These are phyloP conservation scores for Spea multiplicata DNA, from an alignment of 2,113 vertebrate genomes.

Conservation along the genomic window DNA sequence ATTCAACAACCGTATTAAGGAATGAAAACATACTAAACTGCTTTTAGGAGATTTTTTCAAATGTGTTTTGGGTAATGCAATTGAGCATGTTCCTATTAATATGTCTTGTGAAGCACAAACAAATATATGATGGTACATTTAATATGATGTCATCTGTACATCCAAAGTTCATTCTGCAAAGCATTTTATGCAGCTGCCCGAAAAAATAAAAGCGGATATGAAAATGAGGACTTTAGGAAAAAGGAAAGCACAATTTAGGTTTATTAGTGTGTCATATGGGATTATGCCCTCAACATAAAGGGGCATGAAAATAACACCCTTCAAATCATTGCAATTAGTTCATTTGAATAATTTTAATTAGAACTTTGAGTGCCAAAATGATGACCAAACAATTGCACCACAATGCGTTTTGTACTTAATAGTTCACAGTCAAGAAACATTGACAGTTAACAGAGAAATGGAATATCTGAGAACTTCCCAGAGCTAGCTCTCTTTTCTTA, in stretches of 20 bases:
- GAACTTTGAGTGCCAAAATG: too few species aligned
- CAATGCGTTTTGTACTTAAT: too few species aligned
- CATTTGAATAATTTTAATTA: too few species aligned
- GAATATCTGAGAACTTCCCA: too few species aligned
- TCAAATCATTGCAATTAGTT: too few species aligned
- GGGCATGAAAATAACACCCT: too few species aligned
- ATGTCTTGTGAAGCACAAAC: conserved; percentile 46
- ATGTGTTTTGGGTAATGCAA: conserved; percentile 24
- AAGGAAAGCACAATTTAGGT: neutral
- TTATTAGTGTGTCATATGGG: neutral
- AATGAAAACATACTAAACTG: neutral
- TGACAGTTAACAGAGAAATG: too few species aligned
- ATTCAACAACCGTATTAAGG: neutral
- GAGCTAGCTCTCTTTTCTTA: too few species aligned
- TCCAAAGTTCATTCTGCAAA: neutral
- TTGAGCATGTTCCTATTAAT: conserved; percentile 38
- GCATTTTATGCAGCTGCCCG: neutral
- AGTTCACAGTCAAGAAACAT: too few species aligned
- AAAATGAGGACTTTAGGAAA: neutral
- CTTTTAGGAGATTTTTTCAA: conserved; percentile 4
- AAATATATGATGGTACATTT: neutral
- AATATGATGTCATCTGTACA: conserved; percentile 1
- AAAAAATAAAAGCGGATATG: neutral
- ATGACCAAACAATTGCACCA: too few species aligned
- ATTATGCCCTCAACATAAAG: too few species aligned